These are phyloP conservation scores for Euphonia xanthogaster DNA, from an alignment of 2,797 vertebrate species.

Conservation along the genomic window DNA sequence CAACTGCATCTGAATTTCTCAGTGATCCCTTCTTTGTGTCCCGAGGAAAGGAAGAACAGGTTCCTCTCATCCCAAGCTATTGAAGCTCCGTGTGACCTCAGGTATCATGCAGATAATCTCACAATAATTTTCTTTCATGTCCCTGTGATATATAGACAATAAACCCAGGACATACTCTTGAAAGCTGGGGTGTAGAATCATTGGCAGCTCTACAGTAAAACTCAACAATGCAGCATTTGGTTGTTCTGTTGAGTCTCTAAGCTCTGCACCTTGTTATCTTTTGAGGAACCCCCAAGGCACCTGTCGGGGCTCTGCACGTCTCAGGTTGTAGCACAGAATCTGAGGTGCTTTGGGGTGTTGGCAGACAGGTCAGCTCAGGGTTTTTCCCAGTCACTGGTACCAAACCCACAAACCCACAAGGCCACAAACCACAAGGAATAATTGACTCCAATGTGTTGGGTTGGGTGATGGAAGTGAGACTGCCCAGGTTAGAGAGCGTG, in stretches of 20 bases:
- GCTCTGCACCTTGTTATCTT: neutral
- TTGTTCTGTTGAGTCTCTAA: neutral
- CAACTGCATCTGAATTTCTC: neutral
- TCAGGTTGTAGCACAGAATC: neutral
- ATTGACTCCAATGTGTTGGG: rapidly evolving
- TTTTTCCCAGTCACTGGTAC: neutral
- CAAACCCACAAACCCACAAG: neutral
- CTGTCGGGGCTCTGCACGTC: rapidly evolving
- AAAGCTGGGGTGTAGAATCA: neutral
- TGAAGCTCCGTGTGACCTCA: neutral
- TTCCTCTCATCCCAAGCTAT: neutral
- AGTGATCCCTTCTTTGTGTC: neutral
- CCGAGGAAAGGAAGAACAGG: neutral
- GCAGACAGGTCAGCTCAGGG: neutral
- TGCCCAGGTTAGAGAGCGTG: neutral
- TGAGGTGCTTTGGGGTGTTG: neutral
- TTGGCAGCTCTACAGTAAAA: neutral
- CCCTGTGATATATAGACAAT: neutral
- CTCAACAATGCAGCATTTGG: neutral
- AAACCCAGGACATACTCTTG: neutral
- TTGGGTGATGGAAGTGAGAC: neutral
- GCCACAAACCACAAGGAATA: neutral
- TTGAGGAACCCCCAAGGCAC: neutral
- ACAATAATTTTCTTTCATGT: neutral
- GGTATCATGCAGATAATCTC: neutral